These are phyloP conservation scores for Germaria angustata DNA, from an alignment of 2,888 invertebrate species.

Conservation along the genomic window DNA sequence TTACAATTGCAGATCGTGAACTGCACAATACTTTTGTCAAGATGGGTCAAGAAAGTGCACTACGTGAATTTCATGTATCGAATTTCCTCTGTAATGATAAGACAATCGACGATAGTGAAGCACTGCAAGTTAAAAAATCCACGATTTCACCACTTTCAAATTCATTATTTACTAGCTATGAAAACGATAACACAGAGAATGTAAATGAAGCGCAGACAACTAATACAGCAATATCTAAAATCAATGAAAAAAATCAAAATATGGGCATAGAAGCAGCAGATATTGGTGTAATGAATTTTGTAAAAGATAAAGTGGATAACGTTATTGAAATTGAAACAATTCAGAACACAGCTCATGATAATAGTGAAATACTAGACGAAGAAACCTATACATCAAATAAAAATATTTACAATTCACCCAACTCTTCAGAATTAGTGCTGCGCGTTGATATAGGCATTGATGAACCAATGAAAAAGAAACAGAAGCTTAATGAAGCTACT, in stretches of 20 bases:
- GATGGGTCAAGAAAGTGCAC: constrained; percentile 56
- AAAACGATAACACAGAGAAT: neutral
- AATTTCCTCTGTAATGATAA: neutral
- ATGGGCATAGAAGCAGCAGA: neutral
- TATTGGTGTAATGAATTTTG: neutral
- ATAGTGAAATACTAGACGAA: neutral
- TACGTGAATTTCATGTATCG: constrained; percentile 7
- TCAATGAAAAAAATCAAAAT: neutral
- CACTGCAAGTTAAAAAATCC: neutral
- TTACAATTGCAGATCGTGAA: constrained; percentile 70
- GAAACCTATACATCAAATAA: neutral
- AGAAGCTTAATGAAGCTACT: constrained; percentile 20
- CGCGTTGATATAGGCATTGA: neutral
- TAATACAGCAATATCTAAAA: neutral
- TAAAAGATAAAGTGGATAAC: constrained; percentile 24
- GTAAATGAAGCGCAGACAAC: neutral
- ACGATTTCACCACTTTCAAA: neutral
- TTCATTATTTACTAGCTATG: neutral
- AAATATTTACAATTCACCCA: neutral
- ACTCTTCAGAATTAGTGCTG: constrained; percentile 10
- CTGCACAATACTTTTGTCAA: constrained; percentile 70
- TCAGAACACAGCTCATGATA: neutral
- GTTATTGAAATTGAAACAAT: neutral
- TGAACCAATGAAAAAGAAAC: constrained; percentile 56
- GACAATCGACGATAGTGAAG: neutral